Base-by-base conservation (phyloP, 1,140 invertebrate genomes). In the Drosophila ficusphila region DNA sequence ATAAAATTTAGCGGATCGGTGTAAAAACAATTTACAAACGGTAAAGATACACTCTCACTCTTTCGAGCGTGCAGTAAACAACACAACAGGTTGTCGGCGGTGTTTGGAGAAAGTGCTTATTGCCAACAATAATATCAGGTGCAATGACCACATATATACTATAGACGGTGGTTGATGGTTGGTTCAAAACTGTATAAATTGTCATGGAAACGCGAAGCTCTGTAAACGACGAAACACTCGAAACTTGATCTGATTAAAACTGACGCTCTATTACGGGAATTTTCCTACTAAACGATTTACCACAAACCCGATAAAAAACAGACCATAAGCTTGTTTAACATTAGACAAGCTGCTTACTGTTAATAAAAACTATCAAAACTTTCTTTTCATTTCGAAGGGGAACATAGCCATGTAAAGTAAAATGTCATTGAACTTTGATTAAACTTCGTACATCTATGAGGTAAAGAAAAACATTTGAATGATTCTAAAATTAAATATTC, bases 81-180 rank as follows among this genome's bases (percentile, higher is more conserved):
- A 64, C 36, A 53, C 60, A 64, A 64, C 60, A 64, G 60, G 60
- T 64, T 64, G 60, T 60, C 25, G 56, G 16, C 36, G 57, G 48
- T 25, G 57, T 64, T 64, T 64, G 60, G 60, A 64, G 60, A 64
- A 64, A 64, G 60, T 64, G 60, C 60, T 61, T 64, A 61, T 19
- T 36, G 54, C 56, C 60, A 61, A 46, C 60, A 64, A 64, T 64
- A 46, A 29, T 16, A 58, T 64, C 60, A 58, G 60, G 60, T 64
- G 60, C 60, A 64, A 64, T 64, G 60, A 64, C 60, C 60, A 64
- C 60, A 64, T 64, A 39, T 14, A 11, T 25, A 38, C 29, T 14
- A 11, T 25, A 38, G 29, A 7, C 54, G 54, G 54, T 61, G 60
- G 60, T 62, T 42, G 54, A 38, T 61, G 60, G 60, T 62, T 42